These are phyloP conservation scores for Ibycter americanus DNA, from an alignment of 2,797 vertebrate genomes.

Conservation along the genomic window DNA sequence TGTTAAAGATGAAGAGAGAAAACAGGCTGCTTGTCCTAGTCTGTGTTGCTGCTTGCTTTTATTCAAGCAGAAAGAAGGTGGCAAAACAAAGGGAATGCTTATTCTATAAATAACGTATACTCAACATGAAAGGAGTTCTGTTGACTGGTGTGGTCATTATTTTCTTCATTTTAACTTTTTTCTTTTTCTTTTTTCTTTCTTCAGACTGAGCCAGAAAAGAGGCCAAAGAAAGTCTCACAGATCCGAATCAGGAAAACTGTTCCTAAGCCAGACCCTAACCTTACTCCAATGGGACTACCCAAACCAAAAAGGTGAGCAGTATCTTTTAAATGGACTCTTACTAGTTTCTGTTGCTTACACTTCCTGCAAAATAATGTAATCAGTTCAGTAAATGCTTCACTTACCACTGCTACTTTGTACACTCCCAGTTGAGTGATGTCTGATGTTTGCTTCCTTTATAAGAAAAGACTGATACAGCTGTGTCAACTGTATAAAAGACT, in stretches of 20 bases:
- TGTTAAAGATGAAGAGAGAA: background rate
- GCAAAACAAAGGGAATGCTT: conserved; percentile 6
- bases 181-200: background rate
- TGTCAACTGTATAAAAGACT: background rate
- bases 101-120: background rate
- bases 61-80: background rate
- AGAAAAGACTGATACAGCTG: background rate
- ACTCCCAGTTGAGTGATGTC: background rate
- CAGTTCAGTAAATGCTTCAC: background rate
- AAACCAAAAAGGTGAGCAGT: conserved; percentile 88
- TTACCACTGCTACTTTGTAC: background rate
- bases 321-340: background rate
- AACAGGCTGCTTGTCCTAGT: background rate
- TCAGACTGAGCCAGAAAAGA: conserved; percentile 74
- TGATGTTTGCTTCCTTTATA: background rate
- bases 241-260: conserved; percentile 91
- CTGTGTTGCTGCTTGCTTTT: background rate
- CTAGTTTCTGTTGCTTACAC: background rate
- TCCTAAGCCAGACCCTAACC: conserved; percentile 87
- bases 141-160: background rate
- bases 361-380: background rate
- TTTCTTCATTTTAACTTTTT: background rate
- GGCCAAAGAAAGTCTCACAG: conserved; percentile 91
- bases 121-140: background rate
- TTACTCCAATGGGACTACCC: conserved; percentile 96